These are phyloP conservation scores for Hycleus cichorii DNA, from an alignment of 1,140 invertebrate species.

Conservation along the genomic window DNA sequence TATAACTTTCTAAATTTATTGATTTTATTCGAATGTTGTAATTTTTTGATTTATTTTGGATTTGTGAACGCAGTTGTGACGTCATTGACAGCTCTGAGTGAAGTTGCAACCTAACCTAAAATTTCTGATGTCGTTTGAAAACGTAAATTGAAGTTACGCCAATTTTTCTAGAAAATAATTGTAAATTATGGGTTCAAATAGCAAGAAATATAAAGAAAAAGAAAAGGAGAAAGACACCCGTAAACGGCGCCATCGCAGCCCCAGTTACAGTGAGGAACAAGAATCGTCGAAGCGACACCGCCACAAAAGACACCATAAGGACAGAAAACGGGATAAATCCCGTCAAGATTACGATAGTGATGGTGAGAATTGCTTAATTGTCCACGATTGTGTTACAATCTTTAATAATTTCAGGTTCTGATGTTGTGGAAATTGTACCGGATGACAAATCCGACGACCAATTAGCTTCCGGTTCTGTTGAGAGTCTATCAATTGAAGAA, in stretches of 20 bases:
- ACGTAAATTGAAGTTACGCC: conserved; percentile 9
- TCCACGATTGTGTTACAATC: neutral
- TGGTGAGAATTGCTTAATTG: conserved; percentile 38
- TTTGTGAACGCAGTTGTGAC: too few species aligned
- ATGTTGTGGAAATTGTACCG: conserved; percentile 37
- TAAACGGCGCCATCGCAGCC: conserved; percentile 46
- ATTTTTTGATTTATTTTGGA: too few species aligned
- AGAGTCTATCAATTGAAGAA: conserved; percentile 77
- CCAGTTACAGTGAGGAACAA: conserved; percentile 43
- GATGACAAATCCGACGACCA: conserved; percentile 10
- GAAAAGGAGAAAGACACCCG: conserved; percentile 40
- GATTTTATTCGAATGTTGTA: too few species aligned
- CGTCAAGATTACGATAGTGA: conserved; percentile 49
- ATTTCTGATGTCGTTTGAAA: neutral
- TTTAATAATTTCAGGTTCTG: conserved; percentile 26
- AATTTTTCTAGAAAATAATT: conserved; percentile 13
- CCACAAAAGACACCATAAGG: conserved; percentile 54
- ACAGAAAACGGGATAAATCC: conserved; percentile 47
- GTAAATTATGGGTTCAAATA: conserved; percentile 49
- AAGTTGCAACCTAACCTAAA: too few species aligned
- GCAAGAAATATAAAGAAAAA: conserved; percentile 45
- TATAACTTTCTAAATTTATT: too few species aligned
- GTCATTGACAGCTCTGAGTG: too few species aligned
- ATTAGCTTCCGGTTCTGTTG: conserved; percentile 34
- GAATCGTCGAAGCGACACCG: conserved; percentile 50